Percentiles rank a stretch among this genome's conserved stretches.
Evolutionary conservation across 2,113 vertebrate species (phyloP).

Genomic region (Fukomys damarensis): DNA sequence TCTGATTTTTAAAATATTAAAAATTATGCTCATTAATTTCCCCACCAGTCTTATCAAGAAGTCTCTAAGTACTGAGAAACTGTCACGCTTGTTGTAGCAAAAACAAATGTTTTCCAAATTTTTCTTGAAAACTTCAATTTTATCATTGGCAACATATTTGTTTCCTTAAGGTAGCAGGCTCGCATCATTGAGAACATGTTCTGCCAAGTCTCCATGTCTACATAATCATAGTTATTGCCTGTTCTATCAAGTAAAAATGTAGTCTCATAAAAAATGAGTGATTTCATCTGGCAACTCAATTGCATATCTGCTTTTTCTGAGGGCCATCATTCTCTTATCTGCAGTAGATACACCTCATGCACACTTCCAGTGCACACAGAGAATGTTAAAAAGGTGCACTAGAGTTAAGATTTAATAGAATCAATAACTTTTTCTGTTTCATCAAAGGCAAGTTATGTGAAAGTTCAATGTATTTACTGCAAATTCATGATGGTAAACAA

Average conservation of each 20-base stretch:
- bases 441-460: not conserved
- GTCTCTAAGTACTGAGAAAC: not conserved
- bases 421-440: not conserved
- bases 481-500: not conserved
- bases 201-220: not conserved
- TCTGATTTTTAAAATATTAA: conserved; percentile 32
- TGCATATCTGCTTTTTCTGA: not conserved
- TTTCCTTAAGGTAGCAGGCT: not conserved
- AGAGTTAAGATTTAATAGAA: not conserved
- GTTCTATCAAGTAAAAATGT: not conserved
- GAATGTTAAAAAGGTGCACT: not conserved
- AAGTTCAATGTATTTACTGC: not conserved
- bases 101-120: not conserved
- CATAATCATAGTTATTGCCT: not conserved
- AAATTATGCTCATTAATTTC: conserved; percentile 14
- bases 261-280: not conserved
- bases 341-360: not conserved
- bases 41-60: not conserved
- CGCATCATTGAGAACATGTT: not conserved
- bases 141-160: not conserved
- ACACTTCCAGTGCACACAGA: not conserved
- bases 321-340: not conserved
- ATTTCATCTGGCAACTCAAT: not conserved
- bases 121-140: not conserved
- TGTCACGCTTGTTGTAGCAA: not conserved